Evolutionary conservation across 53 echinoderm and acorn worm species (phyloP), one percentile per base, ranked within the genome.

Genomic region (Crossaster papposus): DNA sequence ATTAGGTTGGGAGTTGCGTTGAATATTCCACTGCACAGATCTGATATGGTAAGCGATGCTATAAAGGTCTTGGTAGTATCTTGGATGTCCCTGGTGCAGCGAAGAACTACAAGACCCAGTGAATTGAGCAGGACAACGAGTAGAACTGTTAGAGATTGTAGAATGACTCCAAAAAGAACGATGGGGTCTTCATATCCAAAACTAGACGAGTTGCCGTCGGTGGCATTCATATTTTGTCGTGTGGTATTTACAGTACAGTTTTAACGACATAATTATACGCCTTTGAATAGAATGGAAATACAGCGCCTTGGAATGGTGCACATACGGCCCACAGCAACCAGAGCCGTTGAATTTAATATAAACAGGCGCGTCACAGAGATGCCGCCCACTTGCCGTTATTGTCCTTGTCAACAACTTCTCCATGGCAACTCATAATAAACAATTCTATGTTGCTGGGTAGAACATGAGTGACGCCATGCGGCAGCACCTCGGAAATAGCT

Each of bases 31-130:
- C 14, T 63, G 28, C 58, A 72, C 8, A 87, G 63, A 87, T 75
- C 87, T 72, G 34, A 33, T 17, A 37, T n/a, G 36, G 62, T 63
- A 8, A 87, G 86, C 20, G 58, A 74, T 9, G 33, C n/a, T 23
- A 76, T 54, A 53, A 86, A 76, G n/a, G 50, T 32, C 86, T 38
- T 72, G 62, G 76, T 77, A 30, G 51, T 44, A 0, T 90, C 90
- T 70, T 68, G 74, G 30, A 90, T 58, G 30, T 62, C 78, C 20
- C 76, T 32, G 34, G 71, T 44, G 8, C 82, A 37, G 5, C 65
- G 77, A 30, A 90, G 82, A 35, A 90, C 64, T 2, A 64, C 70
- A 33, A 89, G 79, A 28, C 89, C 31, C 4, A 88, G 64, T 14
- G 64, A 44, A 44, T 88, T 88, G 3, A 81, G 90, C 37, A 52